Evolutionary conservation across 2,797 vertebrate genomes (phyloP).

Genomic region (Megalops cyprinoides): DNA sequence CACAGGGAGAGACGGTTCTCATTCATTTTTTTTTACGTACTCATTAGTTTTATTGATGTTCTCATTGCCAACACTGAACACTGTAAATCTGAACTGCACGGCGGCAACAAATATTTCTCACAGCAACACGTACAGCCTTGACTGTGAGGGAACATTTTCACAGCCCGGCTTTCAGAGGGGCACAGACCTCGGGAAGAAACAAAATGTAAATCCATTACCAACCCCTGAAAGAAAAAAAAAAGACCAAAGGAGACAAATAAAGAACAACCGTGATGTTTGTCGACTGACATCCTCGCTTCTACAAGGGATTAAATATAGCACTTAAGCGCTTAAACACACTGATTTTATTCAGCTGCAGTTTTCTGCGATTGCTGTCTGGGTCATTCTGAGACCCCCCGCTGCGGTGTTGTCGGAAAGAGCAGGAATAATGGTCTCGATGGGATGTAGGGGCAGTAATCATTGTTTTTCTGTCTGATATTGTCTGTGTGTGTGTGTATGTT

Average conservation of each 20-base stretch:
- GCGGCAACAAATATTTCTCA: not conserved
- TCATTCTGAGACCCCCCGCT: not conserved
- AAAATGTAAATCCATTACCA: not conserved
- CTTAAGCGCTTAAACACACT: not conserved
- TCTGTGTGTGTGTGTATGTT: too few relatives aligned
- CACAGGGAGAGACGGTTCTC: not conserved
- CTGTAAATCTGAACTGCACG: not conserved
- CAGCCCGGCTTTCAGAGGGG: not conserved
- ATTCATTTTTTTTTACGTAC: not conserved
- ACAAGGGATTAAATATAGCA: not conserved
- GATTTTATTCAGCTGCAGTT: not conserved
- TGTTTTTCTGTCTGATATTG: not conserved
- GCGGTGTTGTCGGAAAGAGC: not conserved
- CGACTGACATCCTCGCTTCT: not conserved
- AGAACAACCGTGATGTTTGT: not conserved
- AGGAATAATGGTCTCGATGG: conserved; percentile 1
- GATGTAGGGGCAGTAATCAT: not conserved
- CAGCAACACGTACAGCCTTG: not conserved
- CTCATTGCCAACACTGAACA: not conserved
- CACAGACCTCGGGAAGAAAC: not conserved
- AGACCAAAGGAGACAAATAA: not conserved
- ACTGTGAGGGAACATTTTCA: not conserved
- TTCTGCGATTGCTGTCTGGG: not conserved
- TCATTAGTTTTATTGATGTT: not conserved
- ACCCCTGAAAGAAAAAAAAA: not conserved